A percentile compares a stretch with the other conserved stretches of the same genome.
Conservation (phyloP, 1,140 invertebrate genomes). For the Uloborus diversus region DNA sequence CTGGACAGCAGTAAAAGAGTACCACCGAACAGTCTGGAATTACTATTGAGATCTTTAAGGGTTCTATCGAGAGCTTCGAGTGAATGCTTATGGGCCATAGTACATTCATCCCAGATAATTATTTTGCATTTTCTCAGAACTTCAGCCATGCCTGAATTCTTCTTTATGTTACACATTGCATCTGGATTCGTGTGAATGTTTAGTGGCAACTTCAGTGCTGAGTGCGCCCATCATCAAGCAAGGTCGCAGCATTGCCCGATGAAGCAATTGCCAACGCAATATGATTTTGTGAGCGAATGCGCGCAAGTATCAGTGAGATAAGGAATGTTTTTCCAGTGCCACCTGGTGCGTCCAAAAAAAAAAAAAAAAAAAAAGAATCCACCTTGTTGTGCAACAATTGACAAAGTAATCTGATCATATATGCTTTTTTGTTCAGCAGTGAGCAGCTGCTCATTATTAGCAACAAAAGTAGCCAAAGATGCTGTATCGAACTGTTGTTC, state of each 20-base stretch:
- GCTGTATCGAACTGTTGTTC: too few species aligned
- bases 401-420: constrained; percentile 47
- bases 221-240: constrained; percentile 68
- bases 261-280: constrained; percentile 67
- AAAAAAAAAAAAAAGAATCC: constrained; percentile 36
- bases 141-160: constrained; percentile 19
- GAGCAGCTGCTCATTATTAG: constrained; percentile 1
- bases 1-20: neutral
- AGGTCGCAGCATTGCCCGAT: constrained; percentile 68
- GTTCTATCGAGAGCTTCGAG: too few species aligned
- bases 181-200: constrained; percentile 59
- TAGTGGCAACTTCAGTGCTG: constrained; percentile 66
- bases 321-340: constrained; percentile 67
- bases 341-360: too few species aligned
- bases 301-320: constrained; percentile 65
- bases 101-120: constrained; percentile 60
- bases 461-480: constrained; percentile 1
- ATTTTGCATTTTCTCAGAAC: constrained; percentile 51
- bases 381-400: constrained; percentile 60
- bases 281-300: constrained; percentile 59
- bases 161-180: constrained; percentile 28
- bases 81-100: constrained; percentile 55
- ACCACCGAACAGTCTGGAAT: neutral
- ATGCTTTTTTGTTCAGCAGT: constrained; percentile 22
- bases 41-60: neutral